A percentile compares a stretch with the other conserved stretches of the same genome.
Evolutionary conservation across 2,113 vertebrate genomes (phyloP).

Genomic region (Eublepharis macularius): DNA sequence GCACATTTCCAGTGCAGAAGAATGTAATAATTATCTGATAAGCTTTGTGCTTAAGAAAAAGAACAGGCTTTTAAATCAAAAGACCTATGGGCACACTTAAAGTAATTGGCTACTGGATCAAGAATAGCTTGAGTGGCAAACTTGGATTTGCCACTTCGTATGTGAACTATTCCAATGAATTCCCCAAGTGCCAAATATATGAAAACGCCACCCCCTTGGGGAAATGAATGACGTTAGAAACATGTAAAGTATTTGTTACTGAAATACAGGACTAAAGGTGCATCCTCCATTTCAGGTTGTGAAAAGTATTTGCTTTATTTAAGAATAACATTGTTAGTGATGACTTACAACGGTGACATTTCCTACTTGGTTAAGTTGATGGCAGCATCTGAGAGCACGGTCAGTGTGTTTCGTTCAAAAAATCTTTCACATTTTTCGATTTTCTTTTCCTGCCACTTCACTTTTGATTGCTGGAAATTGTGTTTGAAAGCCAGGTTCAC

Average conservation of each 20-base stretch:
- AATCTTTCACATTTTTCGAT: not conserved
- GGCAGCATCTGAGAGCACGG: not conserved
- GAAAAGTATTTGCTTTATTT: not conserved
- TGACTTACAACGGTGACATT: not conserved
- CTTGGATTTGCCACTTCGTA: not conserved
- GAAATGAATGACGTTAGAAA: not conserved
- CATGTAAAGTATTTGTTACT: not conserved
- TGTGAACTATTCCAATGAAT: not conserved
- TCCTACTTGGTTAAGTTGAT: not conserved
- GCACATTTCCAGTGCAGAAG: too few species aligned
- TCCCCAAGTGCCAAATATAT: too few species aligned
- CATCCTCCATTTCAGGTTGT: not conserved
- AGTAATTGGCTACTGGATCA: not conserved
- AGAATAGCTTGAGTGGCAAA: not conserved
- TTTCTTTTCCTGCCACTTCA: not conserved
- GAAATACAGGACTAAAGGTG: not conserved
- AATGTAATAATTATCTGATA: too few species aligned
- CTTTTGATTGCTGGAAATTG: constrained; percentile 9
- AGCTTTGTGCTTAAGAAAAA: too few species aligned
- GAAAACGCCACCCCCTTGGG: not conserved
- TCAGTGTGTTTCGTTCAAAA: not conserved
- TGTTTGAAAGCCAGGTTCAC: constrained; percentile 20
- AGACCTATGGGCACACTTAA: too few species aligned
- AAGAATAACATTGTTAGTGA: not conserved
- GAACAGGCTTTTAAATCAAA: not conserved